A percentile compares a stretch with the other conserved stretches of the same genome.
Conservation (phyloP, 2,888 invertebrate genomes). For the Endotricha flammealis region DNA sequence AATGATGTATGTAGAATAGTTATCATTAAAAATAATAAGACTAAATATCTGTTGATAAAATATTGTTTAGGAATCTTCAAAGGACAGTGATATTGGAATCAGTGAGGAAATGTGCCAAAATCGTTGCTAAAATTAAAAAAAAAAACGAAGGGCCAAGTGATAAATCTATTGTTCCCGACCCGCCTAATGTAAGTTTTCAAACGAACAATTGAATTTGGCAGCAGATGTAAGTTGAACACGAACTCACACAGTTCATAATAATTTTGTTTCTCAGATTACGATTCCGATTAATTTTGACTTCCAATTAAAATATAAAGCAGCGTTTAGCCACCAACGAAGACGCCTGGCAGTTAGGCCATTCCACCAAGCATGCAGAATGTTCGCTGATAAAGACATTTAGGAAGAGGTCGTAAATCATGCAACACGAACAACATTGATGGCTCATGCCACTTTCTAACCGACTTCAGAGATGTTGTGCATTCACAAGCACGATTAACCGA, state of each 20-base stretch:
- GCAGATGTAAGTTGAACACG: constrained; percentile 1
- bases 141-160: constrained; percentile 40
- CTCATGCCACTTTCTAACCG: constrained; percentile 66
- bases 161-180: constrained; percentile 26
- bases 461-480: constrained; percentile 65
- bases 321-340: constrained; percentile 59
- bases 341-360: constrained; percentile 67
- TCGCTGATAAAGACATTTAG: constrained; percentile 57
- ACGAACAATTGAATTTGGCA: constrained; percentile 11
- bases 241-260: background rate
- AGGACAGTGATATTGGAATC: constrained; percentile 34
- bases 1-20: constrained; percentile 28
- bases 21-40: constrained; percentile 22
- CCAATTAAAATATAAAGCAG: constrained; percentile 60
- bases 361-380: constrained; percentile 72
- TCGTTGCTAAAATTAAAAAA: constrained; percentile 28
- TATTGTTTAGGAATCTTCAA: constrained; percentile 20
- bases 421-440: constrained; percentile 75
- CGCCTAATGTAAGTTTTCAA: constrained; percentile 13
- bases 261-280: constrained; percentile 3
- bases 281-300: constrained; percentile 24
- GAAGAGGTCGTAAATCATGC: constrained; percentile 67
- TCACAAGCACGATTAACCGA: constrained; percentile 69
- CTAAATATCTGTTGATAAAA: constrained; percentile 22
- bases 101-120: constrained; percentile 43